phyloP scores from a whole-genome alignment of 2,113 vertebrate species.

The Phaethon lepturus region DNA sequence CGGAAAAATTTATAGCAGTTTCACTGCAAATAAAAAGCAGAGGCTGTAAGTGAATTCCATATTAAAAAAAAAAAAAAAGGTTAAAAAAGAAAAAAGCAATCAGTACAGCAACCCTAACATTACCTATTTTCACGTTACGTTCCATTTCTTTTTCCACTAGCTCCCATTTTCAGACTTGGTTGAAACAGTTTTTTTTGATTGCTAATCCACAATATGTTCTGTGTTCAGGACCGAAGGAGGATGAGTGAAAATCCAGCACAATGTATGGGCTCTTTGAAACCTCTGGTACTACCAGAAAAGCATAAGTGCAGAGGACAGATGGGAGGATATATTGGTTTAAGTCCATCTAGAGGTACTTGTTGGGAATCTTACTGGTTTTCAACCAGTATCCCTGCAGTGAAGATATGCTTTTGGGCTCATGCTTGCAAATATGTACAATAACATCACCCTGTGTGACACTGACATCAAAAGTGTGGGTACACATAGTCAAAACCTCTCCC shows the following conservation, averaged over 20 bases:
- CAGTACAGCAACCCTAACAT: background rate
- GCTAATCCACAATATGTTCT: background rate
- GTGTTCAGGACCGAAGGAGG: background rate
- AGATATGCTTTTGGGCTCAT: background rate
- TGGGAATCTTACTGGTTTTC: background rate
- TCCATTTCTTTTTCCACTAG: slow-evolving; percentile 21
- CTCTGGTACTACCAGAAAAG: background rate
- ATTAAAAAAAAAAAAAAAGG: background rate
- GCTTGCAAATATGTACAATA: background rate
- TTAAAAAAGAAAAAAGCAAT: background rate
- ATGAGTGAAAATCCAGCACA: background rate
- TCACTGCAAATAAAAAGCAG: slow-evolving; percentile 23
- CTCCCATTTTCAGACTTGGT: slow-evolving; percentile 30
- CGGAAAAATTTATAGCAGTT: background rate
- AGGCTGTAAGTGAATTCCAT: background rate
- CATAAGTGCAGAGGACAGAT: background rate
- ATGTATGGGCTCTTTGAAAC: background rate
- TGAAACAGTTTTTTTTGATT: slow-evolving; percentile 34
- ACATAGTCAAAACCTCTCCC: background rate
- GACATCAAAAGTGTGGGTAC: background rate
- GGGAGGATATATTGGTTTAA: background rate
- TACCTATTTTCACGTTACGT: slow-evolving; percentile 47
- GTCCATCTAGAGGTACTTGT: background rate
- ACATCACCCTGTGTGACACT: background rate
- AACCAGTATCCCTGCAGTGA: background rate